A percentile compares a stretch with the other conserved stretches of the same genome.
Evolutionary conservation across 2,888 invertebrate genomes (phyloP).

Genomic region (Spicauda simplicius): DNA sequence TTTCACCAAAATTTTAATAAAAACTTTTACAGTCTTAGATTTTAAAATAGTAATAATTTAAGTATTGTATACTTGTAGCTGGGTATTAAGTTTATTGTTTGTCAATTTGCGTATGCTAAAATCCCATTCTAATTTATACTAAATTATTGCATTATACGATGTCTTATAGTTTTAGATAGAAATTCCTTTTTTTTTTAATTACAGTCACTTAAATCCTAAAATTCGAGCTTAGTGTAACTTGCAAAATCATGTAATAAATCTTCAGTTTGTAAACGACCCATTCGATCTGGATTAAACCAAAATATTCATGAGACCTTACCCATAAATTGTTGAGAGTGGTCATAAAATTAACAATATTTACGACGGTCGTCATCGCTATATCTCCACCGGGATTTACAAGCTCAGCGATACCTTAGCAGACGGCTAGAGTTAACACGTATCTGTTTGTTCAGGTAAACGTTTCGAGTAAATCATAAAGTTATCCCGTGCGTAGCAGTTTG

Average conservation of each 20-base stretch:
- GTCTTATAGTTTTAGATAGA: too few species aligned
- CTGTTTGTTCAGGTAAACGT: conserved; percentile 24
- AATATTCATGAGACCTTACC: conserved; percentile 2
- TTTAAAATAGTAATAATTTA: too few species aligned
- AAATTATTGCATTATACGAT: too few species aligned
- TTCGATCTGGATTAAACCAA: background rate
- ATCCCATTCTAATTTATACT: too few species aligned
- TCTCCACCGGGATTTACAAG: conserved; percentile 11
- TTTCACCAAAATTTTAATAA: too few species aligned
- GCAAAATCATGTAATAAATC: background rate
- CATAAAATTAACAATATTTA: conserved; percentile 25
- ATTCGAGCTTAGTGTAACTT: too few species aligned
- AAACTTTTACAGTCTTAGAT: too few species aligned
- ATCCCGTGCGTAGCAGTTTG: background rate
- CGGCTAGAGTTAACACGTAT: conserved; percentile 13
- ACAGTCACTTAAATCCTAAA: too few species aligned
- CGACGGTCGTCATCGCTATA: conserved; percentile 10
- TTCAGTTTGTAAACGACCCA: background rate
- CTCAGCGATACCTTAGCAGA: background rate
- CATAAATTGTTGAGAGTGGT: background rate
- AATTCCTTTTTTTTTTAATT: too few species aligned
- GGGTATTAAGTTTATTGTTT: too few species aligned
- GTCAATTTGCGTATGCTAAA: too few species aligned
- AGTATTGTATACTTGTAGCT: too few species aligned
- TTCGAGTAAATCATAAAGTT: conserved; percentile 31